phyloP scores from a whole-genome alignment of 2,113 vertebrate species.

The Aviceda subcristata region DNA sequence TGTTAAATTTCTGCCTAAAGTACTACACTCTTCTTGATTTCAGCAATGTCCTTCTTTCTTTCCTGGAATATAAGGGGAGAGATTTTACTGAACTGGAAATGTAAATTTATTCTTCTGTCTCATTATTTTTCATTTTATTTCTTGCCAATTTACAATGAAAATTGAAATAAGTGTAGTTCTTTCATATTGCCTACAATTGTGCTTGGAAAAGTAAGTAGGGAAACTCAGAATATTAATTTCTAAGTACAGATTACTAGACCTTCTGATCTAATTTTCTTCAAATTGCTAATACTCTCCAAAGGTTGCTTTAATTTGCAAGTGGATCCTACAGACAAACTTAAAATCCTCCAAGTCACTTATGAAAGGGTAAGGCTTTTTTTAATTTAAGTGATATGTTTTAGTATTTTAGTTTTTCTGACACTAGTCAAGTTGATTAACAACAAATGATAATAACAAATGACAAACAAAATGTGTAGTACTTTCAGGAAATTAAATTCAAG shows the following conservation, averaged over 20 bases:
- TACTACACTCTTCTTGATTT: background rate
- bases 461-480: background rate
- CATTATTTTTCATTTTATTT: background rate
- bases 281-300: background rate
- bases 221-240: background rate
- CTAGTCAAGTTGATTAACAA: background rate
- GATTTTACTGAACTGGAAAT: background rate
- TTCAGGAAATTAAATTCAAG: background rate
- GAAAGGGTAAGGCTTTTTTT: fast-evolving
- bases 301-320: background rate
- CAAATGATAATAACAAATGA: background rate
- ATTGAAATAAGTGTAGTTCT: background rate
- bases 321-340: background rate
- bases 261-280: background rate
- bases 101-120: background rate
- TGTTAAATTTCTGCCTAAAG: background rate
- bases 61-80: background rate
- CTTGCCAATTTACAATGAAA: background rate
- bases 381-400: background rate
- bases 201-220: background rate
- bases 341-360: background rate
- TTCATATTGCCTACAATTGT: background rate
- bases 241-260: background rate
- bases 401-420: background rate
- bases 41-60: background rate